Percentiles rank a stretch among this genome's conserved stretches.
Evolutionary conservation across 2,888 invertebrate genomes (phyloP).

Genomic region (Mesochorus sp.): DNA sequence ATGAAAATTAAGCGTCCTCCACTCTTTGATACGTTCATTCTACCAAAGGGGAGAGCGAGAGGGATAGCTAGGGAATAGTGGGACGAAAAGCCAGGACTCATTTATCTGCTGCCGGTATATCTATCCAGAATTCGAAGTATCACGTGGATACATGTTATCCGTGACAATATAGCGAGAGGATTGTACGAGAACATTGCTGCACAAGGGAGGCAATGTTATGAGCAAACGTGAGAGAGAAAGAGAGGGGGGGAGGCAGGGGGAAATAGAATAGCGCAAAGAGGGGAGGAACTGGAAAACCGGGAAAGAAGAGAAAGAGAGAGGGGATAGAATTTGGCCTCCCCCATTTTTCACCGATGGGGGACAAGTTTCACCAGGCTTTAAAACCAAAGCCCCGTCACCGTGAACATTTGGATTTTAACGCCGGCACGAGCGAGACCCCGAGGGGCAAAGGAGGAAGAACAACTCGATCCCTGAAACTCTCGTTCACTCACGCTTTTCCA

Average conservation of each 20-base stretch:
- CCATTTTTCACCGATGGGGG: conserved; percentile 10
- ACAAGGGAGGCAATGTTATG: conserved; percentile 17
- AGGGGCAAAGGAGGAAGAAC: conserved; percentile 32
- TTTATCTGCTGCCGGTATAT: conserved; percentile 41
- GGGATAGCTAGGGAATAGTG: too few species aligned
- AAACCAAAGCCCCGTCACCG: conserved; percentile 77
- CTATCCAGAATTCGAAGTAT: conserved; percentile 43
- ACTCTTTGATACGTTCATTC: background rate
- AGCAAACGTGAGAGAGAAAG: background rate
- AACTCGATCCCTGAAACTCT: conserved; percentile 51
- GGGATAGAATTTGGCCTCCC: conserved; percentile 37
- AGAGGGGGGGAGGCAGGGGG: background rate
- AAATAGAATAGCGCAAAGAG: conserved; percentile 1
- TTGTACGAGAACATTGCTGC: conserved; percentile 16
- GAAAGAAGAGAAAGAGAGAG: conserved; percentile 13
- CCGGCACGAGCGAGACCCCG: conserved; percentile 59
- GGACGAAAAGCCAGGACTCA: conserved; percentile 51
- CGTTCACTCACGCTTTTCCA: conserved; percentile 53
- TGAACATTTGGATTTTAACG: conserved; percentile 80
- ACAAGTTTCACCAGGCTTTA: conserved; percentile 69
- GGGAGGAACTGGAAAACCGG: background rate
- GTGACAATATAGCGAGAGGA: conserved; percentile 32
- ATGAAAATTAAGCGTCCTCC: too few species aligned
- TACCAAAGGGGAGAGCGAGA: too few species aligned
- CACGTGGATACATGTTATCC: conserved; percentile 53